These are phyloP conservation scores for Mus pahari DNA, from an alignment of 2,113 vertebrate species.

Conservation along the genomic window DNA sequence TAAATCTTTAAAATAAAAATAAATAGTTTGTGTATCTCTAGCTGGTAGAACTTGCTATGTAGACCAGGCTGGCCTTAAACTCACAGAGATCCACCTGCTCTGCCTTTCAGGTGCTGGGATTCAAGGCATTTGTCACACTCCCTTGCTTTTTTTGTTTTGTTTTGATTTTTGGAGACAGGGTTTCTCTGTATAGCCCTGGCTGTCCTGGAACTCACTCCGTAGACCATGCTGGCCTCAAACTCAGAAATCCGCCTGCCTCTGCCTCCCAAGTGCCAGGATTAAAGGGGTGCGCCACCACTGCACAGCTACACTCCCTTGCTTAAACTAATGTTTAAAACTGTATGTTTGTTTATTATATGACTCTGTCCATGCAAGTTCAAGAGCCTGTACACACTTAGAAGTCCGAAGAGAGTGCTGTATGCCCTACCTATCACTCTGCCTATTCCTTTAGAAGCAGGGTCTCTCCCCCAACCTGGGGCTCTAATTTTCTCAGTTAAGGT, in stretches of 20 bases:
- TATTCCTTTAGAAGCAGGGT: not conserved
- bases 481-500: not conserved
- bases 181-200: too few species aligned
- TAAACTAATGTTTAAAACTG: not conserved
- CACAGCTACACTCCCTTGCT: too few species aligned
- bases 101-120: not conserved
- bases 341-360: not conserved
- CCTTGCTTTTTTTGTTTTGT: too few species aligned
- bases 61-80: not conserved
- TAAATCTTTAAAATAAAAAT: too few species aligned
- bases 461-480: not conserved
- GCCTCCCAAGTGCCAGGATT: not conserved
- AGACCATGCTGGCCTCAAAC: not conserved
- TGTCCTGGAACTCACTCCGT: too few species aligned
- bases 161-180: too few species aligned
- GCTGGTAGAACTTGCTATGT: not conserved
- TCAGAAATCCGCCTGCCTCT: not conserved
- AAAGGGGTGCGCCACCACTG: not conserved
- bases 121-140: not conserved
- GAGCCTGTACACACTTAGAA: not conserved
- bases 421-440: not conserved
- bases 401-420: not conserved
- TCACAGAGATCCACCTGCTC: not conserved
- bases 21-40: not conserved
- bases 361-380: too few species aligned